phyloP scores from a whole-genome alignment of 1,140 invertebrate species.

The Littorina saxatilis region DNA sequence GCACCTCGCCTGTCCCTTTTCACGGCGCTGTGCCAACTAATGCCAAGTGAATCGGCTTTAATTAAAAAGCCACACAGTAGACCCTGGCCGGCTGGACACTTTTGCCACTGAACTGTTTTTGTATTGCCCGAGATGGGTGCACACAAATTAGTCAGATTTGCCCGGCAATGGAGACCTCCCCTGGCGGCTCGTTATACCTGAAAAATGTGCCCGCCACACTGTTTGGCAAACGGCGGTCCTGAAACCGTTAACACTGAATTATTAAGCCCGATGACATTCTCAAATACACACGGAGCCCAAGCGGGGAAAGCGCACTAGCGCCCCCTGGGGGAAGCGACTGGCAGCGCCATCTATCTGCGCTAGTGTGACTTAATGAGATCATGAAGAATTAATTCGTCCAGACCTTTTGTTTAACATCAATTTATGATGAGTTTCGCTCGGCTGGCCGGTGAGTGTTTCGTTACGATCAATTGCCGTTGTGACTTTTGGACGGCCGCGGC shows the following conservation, averaged over 20 bases:
- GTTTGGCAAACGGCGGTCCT: conserved; percentile 17
- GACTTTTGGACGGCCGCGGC: conserved; percentile 29
- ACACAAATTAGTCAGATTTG: conserved; percentile 37
- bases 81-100: too few relatives aligned
- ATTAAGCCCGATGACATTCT: conserved; percentile 35
- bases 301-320: conserved; percentile 24
- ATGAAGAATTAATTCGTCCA: conserved; percentile 38
- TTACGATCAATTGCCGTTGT: conserved; percentile 31
- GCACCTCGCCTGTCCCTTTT: not conserved
- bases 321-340: conserved; percentile 25
- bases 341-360: conserved; percentile 33
- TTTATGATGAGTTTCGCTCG: conserved; percentile 35
- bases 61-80: conserved; percentile 19
- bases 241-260: conserved; percentile 38
- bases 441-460: conserved; percentile 12
- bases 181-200: not conserved
- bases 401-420: conserved; percentile 40
- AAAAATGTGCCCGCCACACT: not conserved
- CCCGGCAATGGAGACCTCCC: conserved; percentile 1
- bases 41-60: conserved; percentile 8
- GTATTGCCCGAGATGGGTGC: not conserved
- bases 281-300: not conserved
- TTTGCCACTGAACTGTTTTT: not conserved
- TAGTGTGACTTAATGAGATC: conserved; percentile 38
- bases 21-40: not conserved